Evolutionary conservation across 2,113 vertebrate species (phyloP).

Genomic region (Gasterosteus nipponicus): DNA sequence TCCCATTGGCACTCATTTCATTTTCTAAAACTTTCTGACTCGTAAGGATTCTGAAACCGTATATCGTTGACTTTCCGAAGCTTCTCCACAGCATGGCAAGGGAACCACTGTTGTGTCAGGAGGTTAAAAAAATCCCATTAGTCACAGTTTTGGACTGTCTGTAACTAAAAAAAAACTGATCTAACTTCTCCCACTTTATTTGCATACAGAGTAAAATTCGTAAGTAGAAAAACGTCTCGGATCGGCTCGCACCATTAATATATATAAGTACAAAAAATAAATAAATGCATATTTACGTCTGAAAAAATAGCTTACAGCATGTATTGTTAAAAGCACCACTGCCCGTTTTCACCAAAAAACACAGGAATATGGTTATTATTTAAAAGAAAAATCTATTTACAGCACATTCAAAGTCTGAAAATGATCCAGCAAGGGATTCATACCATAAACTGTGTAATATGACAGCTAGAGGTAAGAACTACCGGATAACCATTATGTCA

Average conservation of each 20-base stretch:
- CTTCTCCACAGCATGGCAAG: constrained; percentile 50
- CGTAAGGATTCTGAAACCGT: constrained; percentile 73
- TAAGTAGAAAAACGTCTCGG: not conserved
- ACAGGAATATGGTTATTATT: not conserved
- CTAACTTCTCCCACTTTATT: constrained; percentile 7
- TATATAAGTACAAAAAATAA: not conserved
- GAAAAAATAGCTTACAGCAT: not conserved
- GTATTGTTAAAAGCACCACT: not conserved
- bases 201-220: not conserved
- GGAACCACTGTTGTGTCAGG: constrained; percentile 52
- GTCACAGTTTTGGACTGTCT: constrained; percentile 64
- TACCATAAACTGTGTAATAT: constrained; percentile 41
- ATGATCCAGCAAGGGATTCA: constrained; percentile 32
- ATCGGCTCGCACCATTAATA: not conserved
- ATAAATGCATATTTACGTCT: not conserved
- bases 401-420: not conserved
- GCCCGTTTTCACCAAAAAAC: not conserved
- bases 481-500: constrained; percentile 35
- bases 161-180: constrained; percentile 24
- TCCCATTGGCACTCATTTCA: constrained; percentile 62
- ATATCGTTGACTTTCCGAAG: constrained; percentile 72
- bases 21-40: constrained; percentile 69
- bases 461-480: constrained; percentile 48
- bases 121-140: constrained; percentile 47
- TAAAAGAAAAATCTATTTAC: not conserved